Conservation (phyloP, 1,140 invertebrate species). For the Sipha flava region DNA sequence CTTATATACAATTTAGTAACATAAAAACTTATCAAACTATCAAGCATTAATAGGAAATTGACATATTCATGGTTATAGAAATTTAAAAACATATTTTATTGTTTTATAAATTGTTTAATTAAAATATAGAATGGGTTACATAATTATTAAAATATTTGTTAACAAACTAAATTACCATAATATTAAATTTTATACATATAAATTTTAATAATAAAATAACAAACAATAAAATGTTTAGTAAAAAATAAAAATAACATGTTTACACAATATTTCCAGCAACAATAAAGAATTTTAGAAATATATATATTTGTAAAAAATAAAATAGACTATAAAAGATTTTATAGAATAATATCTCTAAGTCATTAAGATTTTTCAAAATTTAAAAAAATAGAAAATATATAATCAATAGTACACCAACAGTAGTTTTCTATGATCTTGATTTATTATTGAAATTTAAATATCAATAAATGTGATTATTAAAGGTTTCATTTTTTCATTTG, state of each 20-base stretch:
- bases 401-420: not conserved
- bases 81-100: not conserved
- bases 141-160: not conserved
- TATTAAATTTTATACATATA: not conserved
- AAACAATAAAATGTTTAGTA: slow-evolving; percentile 34
- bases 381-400: not conserved
- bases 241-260: slow-evolving; percentile 34
- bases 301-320: slow-evolving; percentile 5
- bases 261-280: slow-evolving; percentile 31
- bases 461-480: not conserved
- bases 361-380: not conserved
- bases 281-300: slow-evolving; percentile 17
- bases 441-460: not conserved
- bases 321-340: not conserved
- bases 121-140: not conserved
- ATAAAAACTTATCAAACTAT: not conserved
- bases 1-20: not conserved
- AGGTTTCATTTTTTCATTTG: not conserved
- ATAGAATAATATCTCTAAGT: not conserved
- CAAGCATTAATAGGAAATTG: slow-evolving; percentile 7
- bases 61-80: not conserved
- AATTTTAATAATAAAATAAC: slow-evolving; percentile 25
- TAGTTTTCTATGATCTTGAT: not conserved
- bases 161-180: not conserved
- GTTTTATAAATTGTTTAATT: not conserved